Evolutionary conservation across 2,888 invertebrate species (phyloP).

Genomic region (Lamproptera curius): DNA sequence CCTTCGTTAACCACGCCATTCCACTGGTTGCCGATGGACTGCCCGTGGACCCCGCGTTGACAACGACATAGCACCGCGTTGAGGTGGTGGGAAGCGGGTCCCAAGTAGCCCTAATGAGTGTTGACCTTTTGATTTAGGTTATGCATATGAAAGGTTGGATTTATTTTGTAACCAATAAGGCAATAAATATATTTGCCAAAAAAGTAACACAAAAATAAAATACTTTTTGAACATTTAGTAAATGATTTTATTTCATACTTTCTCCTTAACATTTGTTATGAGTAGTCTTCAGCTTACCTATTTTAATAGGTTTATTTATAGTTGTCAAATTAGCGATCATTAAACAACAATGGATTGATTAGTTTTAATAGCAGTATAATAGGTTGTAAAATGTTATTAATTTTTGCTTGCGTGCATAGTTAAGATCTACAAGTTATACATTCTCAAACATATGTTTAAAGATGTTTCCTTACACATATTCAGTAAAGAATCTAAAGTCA

Average conservation of each 20-base stretch:
- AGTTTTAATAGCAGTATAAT: constrained; percentile 17
- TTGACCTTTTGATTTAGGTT: too few species aligned
- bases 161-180: too few species aligned
- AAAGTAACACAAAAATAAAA: constrained; percentile 23
- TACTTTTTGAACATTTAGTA: constrained; percentile 5
- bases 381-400: constrained; percentile 23
- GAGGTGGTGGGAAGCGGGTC: too few species aligned
- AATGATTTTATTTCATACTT: constrained; percentile 10
- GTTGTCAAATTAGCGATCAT: constrained; percentile 40
- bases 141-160: too few species aligned
- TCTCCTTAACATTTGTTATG: constrained; percentile 1
- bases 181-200: too few species aligned
- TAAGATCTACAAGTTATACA: constrained; percentile 3
- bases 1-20: too few species aligned
- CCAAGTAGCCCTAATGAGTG: too few species aligned
- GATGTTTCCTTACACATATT: constrained; percentile 1
- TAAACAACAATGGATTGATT: constrained; percentile 37
- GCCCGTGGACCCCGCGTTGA: too few species aligned
- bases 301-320: constrained; percentile 5
- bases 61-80: too few species aligned
- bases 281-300: constrained; percentile 8
- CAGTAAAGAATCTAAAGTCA: constrained; percentile 9
- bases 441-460: constrained; percentile 8
- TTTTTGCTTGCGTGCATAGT: constrained; percentile 26
- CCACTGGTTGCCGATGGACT: too few species aligned